phyloP scores from a whole-genome alignment of 2,113 vertebrate species.

The Toxostoma redivivum region DNA sequence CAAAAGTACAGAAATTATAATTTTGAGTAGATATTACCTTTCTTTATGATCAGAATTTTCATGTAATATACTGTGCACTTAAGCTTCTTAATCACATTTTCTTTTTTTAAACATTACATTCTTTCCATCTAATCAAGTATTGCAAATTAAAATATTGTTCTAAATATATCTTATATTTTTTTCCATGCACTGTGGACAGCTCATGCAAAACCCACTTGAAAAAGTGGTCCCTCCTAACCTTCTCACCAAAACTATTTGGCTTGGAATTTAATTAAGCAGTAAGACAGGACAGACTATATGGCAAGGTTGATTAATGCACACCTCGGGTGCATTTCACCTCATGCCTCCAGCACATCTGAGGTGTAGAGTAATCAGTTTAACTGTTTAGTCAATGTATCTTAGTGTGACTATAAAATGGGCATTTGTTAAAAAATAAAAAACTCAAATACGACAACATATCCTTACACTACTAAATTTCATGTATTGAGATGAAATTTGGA shows the following conservation, averaged over 20 bases:
- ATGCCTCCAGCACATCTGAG: slow-evolving; percentile 47
- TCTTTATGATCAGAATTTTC: slow-evolving; percentile 83
- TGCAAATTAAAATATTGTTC: slow-evolving; percentile 73
- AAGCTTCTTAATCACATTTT: slow-evolving; percentile 78
- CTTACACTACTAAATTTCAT: neutral
- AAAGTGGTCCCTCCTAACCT: slow-evolving; percentile 27
- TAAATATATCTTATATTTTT: slow-evolving; percentile 69
- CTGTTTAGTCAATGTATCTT: slow-evolving; percentile 40
- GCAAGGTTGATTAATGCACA: slow-evolving; percentile 67
- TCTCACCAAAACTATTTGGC: slow-evolving; percentile 59
- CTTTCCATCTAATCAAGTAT: slow-evolving; percentile 72
- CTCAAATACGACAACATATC: neutral
- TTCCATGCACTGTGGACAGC: slow-evolving; percentile 41
- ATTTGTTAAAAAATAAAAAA: slow-evolving; percentile 21
- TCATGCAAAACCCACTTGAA: slow-evolving; percentile 25
- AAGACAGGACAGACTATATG: slow-evolving; percentile 25
- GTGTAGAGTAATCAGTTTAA: slow-evolving; percentile 67
- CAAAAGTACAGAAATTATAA: slow-evolving; percentile 98
- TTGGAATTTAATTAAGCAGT: slow-evolving; percentile 67
- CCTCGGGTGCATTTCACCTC: slow-evolving; percentile 54
- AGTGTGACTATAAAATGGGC: slow-evolving; percentile 39
- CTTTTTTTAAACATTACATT: slow-evolving; percentile 66
- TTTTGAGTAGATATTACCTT: slow-evolving; percentile 89
- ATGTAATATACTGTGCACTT: slow-evolving; percentile 80
- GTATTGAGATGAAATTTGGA: neutral